phyloP scores from a whole-genome alignment of 2,113 vertebrate genomes.

The Eupsittula cactorum region DNA sequence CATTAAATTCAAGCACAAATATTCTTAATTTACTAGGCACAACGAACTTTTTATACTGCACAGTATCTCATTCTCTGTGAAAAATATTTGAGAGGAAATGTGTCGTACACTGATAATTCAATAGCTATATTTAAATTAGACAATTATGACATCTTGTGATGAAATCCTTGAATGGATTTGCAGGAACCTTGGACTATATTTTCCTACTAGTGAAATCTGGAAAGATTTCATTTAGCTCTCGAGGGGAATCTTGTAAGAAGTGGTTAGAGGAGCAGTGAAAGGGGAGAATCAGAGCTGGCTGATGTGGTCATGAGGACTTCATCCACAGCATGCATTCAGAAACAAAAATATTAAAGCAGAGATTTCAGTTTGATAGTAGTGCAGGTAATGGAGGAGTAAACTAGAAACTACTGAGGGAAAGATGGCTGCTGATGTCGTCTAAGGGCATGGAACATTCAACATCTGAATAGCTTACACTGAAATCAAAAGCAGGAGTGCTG shows the following conservation, averaged over 20 bases:
- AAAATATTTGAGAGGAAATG: constrained; percentile 7
- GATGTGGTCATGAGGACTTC: not conserved
- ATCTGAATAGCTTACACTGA: not conserved
- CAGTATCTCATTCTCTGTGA: constrained; percentile 4
- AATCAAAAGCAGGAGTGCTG: not conserved
- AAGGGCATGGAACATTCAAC: not conserved
- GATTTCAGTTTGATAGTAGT: not conserved
- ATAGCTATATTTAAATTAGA: constrained; percentile 29
- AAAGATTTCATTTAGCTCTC: not conserved
- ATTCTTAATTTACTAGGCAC: not conserved
- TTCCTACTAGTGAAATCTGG: not conserved
- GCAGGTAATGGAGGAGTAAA: not conserved
- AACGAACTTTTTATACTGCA: not conserved
- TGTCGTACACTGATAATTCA: constrained; percentile 13
- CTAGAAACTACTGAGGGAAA: not conserved
- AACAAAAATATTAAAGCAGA: not conserved
- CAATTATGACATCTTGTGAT: constrained; percentile 29
- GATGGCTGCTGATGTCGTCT: not conserved
- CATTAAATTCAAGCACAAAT: not conserved
- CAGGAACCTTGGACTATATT: not conserved
- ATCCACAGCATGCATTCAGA: not conserved
- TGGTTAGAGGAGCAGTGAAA: not conserved
- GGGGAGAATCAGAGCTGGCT: not conserved
- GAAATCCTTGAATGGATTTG: constrained; percentile 2
- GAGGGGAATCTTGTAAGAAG: not conserved